Conservation (phyloP, 2,797 vertebrate species). For the Enoplosus armatus region DNA sequence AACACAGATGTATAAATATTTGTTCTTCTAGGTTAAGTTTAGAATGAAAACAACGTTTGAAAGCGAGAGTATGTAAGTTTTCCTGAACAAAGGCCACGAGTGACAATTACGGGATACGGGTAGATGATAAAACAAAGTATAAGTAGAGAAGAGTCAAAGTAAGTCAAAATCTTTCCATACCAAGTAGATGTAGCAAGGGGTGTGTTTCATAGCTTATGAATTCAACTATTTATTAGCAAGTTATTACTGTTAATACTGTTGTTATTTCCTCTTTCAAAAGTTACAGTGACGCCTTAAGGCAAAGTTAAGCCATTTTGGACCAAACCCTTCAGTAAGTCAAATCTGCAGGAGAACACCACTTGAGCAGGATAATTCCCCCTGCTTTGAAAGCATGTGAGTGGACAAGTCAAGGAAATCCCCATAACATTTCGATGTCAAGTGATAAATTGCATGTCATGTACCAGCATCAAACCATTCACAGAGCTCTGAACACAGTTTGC, state of each 20-base stretch:
- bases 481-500: not conserved
- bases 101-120: not conserved
- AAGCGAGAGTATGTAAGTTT: not conserved
- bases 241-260: too few relatives aligned
- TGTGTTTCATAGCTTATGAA: not conserved
- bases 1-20: not conserved
- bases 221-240: not conserved
- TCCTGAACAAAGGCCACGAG: not conserved
- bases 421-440: constrained; percentile 12
- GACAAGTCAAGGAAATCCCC: constrained; percentile 5
- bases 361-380: not conserved
- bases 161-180: too few relatives aligned
- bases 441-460: constrained; percentile 1
- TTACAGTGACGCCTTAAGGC: not conserved
- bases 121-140: not conserved
- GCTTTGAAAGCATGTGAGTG: not conserved
- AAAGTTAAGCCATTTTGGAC: not conserved
- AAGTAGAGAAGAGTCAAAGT: not conserved
- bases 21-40: not conserved
- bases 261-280: not conserved
- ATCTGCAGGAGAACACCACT: not conserved
- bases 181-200: too few relatives aligned
- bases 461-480: not conserved
- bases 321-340: not conserved
- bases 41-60: not conserved